Percentiles rank a stretch among this genome's conserved stretches.
Evolutionary conservation across 2,113 vertebrate species (phyloP).

Genomic region (Plotosus lineatus): DNA sequence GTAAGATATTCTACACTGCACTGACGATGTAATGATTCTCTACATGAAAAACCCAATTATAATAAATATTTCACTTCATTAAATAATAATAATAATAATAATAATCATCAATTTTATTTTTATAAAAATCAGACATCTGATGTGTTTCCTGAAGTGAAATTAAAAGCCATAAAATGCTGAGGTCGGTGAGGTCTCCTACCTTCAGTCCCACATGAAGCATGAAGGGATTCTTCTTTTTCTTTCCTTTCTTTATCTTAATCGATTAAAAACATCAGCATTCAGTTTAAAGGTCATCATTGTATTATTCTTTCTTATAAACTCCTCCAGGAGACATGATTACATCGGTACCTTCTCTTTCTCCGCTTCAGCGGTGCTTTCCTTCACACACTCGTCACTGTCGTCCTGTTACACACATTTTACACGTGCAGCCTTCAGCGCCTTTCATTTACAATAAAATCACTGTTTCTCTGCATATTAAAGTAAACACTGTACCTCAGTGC

Average conservation of each 20-base stretch:
- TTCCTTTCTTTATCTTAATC: constrained; percentile 38
- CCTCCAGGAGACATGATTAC: neutral
- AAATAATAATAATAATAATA: too few relatives aligned
- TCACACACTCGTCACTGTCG: neutral
- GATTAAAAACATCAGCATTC: too few relatives aligned
- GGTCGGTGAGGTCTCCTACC: too few relatives aligned
- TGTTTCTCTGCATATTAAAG: neutral
- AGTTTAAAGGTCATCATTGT: neutral
- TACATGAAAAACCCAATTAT: too few relatives aligned
- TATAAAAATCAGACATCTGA: neutral
- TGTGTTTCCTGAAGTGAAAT: too few relatives aligned
- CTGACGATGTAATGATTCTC: too few relatives aligned
- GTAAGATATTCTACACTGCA: too few relatives aligned
- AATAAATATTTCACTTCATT: neutral
- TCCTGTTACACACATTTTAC: constrained; percentile 9
- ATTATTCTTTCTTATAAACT: neutral
- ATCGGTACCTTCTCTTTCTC: constrained; percentile 36
- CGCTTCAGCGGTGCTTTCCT: constrained; percentile 35
- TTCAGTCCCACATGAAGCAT: constrained; percentile 36
- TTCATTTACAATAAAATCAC: neutral
- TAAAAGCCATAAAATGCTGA: too few relatives aligned
- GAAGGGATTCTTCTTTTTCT: constrained; percentile 53
- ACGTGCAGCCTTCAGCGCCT: too few relatives aligned
- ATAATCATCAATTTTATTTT: too few relatives aligned
- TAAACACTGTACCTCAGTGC: neutral